Conservation (phyloP, 1,140 invertebrate genomes). For the Sarcophaga bullata region DNA sequence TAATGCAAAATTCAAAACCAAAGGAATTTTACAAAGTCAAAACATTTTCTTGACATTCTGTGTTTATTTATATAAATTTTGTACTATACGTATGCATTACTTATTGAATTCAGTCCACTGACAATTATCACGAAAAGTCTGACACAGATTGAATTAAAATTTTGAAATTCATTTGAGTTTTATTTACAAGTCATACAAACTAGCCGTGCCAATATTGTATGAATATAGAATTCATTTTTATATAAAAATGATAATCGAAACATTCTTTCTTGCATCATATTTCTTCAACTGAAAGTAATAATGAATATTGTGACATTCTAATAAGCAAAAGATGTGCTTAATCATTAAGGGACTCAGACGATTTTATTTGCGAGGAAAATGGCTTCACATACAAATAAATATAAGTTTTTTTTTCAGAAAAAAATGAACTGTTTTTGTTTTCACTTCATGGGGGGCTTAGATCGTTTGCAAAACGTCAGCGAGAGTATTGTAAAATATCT, state of each 20-base stretch:
- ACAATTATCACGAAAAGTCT: neutral
- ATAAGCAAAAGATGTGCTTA: neutral
- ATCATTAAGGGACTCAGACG: too few species aligned
- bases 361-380: too few species aligned
- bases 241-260: neutral
- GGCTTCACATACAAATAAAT: neutral
- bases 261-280: constrained; percentile 3
- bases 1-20: too few species aligned
- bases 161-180: neutral
- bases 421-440: constrained; percentile 1
- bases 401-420: neutral
- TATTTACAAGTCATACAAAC: neutral
- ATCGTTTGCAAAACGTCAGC: neutral
- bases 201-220: neutral
- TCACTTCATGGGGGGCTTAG: constrained; percentile 1
- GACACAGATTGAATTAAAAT: neutral
- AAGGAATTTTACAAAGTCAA: too few species aligned
- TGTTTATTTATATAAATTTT: too few species aligned
- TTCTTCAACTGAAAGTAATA: neutral
- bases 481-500: neutral
- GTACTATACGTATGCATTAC: too few species aligned
- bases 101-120: neutral
- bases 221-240: neutral
- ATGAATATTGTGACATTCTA: neutral
- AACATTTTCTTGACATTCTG: too few species aligned